Base-by-base conservation (phyloP, 2,888 invertebrate genomes). In the Acrocyrtus sp. region DNA sequence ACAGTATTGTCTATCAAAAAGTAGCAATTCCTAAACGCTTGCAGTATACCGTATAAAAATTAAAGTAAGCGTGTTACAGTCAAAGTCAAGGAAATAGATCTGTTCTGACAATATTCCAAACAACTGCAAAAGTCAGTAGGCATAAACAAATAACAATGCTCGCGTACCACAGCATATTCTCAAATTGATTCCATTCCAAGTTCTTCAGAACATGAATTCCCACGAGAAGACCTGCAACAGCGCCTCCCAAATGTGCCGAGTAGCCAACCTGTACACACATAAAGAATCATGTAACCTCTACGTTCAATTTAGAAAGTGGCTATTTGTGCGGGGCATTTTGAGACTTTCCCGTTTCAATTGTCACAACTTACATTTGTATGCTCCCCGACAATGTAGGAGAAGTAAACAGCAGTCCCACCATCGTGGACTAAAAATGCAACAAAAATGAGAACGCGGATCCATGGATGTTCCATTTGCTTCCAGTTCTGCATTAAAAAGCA, bases 381-480 rank as follows among this genome's bases (percentile, higher is more conserved):
- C 1, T 88, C 85, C 60, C 90, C 88, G 15, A 89, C 86, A 72
- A 90, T 87, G 84, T 96, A 95, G 17, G 95, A 88, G 83, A 93
- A 91, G 85, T 96, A 97, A 41, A 98, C 88, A 0, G 98, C 96
- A 6, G 94, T 91, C 21, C 95, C 94, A 56, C 96, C 87, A 85
- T 99, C 98, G 45, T 92, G 90, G 0, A 87, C 88, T 3, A 93
- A 92, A 77, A 98, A 88, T 5, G 95, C 84, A 0, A 95, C 81
- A 83, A 98, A 93, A 21, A 96, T 89, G 10, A 78, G 39, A 10
- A 74, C 60, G 0, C 78, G 43, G 3, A 74, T 34, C 77, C 92
- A 88, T 0, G 95, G 94, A 83, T 92, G 95, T 82, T 96, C 94
- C 98, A 99, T 99, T 86, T 98, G 96, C n/a, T 89, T 87, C 94